Conservation (phyloP, 2,113 vertebrate species). For the Phoenicopterus ruber region DNA sequence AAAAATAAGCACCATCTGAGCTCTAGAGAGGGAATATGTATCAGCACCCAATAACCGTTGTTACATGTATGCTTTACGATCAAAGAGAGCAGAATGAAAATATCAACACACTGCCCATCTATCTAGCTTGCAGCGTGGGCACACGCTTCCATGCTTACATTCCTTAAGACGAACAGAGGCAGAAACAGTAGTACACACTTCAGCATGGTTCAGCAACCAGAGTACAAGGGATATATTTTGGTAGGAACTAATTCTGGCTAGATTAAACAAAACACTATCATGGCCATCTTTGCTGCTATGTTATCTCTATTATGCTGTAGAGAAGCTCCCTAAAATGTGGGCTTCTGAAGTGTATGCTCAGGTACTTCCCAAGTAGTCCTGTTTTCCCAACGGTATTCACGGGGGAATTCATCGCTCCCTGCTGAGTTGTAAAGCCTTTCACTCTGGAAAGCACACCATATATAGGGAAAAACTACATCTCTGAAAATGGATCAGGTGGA, state of each 20-base stretch:
- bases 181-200: not conserved
- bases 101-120: not conserved
- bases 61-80: fast-evolving
- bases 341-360: not conserved
- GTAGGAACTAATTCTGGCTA: not conserved
- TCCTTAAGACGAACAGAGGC: not conserved
- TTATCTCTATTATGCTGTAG: not conserved
- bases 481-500: not conserved
- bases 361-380: fast-evolving
- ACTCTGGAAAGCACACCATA: not conserved
- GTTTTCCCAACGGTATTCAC: not conserved
- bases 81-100: not conserved
- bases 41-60: not conserved
- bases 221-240: not conserved
- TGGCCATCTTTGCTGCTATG: not conserved
- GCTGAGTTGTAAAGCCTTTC: not conserved
- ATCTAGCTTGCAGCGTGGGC: fast-evolving
- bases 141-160: fast-evolving
- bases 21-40: not conserved
- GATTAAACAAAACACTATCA: not conserved
- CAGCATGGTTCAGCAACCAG: not conserved
- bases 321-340: not conserved
- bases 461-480: not conserved
- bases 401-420: not conserved
- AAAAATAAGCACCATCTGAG: not conserved